Percentiles rank a stretch among this genome's conserved stretches.
Conservation (phyloP, 2,797 vertebrate genomes). For the Prionace glauca region DNA sequence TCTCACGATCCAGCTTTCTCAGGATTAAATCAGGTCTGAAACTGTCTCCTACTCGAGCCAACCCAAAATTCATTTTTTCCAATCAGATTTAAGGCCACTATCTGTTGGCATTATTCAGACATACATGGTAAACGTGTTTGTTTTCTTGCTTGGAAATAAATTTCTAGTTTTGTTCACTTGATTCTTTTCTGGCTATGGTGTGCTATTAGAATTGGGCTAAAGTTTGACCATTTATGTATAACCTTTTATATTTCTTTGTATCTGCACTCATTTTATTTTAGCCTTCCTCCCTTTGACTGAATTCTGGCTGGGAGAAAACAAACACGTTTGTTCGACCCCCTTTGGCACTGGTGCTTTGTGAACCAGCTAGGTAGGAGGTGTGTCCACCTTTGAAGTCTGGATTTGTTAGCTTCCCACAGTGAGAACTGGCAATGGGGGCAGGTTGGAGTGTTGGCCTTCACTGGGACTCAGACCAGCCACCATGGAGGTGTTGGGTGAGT, state of each 20-base stretch:
- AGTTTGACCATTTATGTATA: constrained; percentile 13
- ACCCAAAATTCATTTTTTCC: constrained; percentile 66
- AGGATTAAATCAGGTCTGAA: constrained; percentile 99
- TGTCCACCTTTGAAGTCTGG: neutral
- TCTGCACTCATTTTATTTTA: neutral
- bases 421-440: constrained; percentile 14
- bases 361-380: constrained; percentile 16
- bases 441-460: constrained; percentile 31
- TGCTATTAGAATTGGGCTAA: constrained; percentile 13
- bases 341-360: neutral
- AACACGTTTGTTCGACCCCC: neutral
- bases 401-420: constrained; percentile 13
- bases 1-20: constrained; percentile 99
- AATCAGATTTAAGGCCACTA: constrained; percentile 66
- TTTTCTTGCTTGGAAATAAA: constrained; percentile 33
- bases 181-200: constrained; percentile 20
- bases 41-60: constrained; percentile 87
- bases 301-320: constrained; percentile 16
- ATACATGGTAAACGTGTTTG: constrained; percentile 76
- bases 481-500: constrained; percentile 17
- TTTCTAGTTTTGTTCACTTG: constrained; percentile 31
- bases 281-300: constrained; percentile 22
- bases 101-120: constrained; percentile 86
- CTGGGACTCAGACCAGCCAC: neutral
- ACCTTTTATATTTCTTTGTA: constrained; percentile 24